Base-by-base conservation (phyloP, 2,888 invertebrate genomes). In the Oxyteleia sp. region DNA sequence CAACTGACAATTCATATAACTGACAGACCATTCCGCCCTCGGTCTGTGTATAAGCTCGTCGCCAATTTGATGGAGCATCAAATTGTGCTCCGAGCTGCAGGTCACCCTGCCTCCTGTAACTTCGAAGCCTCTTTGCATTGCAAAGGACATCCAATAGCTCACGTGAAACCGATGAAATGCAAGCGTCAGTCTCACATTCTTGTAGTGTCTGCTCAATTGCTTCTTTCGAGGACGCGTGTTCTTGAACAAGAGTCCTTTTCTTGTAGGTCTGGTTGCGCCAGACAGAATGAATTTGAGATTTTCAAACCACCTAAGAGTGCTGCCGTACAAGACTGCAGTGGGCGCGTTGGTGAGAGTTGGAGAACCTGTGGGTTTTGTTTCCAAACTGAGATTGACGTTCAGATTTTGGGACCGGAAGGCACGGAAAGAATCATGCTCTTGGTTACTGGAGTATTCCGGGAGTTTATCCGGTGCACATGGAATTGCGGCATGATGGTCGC, bases 91-190 rank as follows among this genome's bases (percentile, higher is more conserved):
- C 87, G 97, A 97, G 88, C 97, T 97, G 82, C 97, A 97, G 0
- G 96, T 96, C 11, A 98, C 96, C 7, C 97, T 95, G 2, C 96
- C 96, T 0, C 98, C 97, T 4, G 96, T 95, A 82, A 98, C 94
- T 93, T 98, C 98, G 82, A 98, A 96, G 0, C 99, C 99, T 82
- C 98, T 96, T 91, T 98, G 98, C 95, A 98, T 96, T 0, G 98
- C 98, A 88, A 98, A 99, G 0, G 99, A 99, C 95, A 99, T 98
- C 99, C 99, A 99, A 94, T 99, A 99, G 92, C 96, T 97, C 7
- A 98, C 96, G 94, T 97, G 97, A 85, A 97, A 95, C 87, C 97
- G 96, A 90, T 99, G 98, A 64, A 99, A 94, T 0, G 97, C 97
- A 89, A 99, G 95, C 4, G 97, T 96, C 3, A 99, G 94, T 91